These are phyloP conservation scores for Arnoldichthys spilopterus DNA, from an alignment of 2,797 vertebrate species.

Conservation along the genomic window DNA sequence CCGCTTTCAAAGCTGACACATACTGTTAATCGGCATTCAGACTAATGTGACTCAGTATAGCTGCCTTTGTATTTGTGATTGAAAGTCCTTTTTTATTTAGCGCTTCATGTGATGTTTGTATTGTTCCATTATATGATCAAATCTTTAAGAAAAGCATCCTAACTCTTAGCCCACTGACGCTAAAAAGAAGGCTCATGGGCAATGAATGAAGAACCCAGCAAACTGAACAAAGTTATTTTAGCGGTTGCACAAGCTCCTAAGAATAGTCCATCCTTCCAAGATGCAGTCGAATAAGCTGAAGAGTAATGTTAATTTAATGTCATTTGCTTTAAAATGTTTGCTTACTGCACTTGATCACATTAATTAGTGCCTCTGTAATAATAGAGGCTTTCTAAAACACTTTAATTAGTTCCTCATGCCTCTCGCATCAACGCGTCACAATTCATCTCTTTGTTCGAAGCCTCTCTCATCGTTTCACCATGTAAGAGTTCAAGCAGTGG, in stretches of 20 bases:
- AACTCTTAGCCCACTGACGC: not conserved
- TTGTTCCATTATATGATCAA: not conserved
- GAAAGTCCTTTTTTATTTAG: slow-evolving; percentile 7
- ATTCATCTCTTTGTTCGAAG: slow-evolving; percentile 36
- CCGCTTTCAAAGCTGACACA: slow-evolving; percentile 6
- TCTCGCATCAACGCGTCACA: slow-evolving; percentile 41
- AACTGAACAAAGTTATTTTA: not conserved
- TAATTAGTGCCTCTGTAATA: slow-evolving; percentile 41
- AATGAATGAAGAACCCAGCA: not conserved
- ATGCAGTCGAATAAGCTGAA: slow-evolving; percentile 12
- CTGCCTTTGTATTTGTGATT: slow-evolving; percentile 8
- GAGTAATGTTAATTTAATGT: slow-evolving; percentile 42
- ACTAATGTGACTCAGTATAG: slow-evolving; percentile 8
- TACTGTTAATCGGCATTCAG: slow-evolving; percentile 11
- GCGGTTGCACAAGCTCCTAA: not conserved
- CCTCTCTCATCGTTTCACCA: slow-evolving; percentile 7
- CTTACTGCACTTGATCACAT: slow-evolving; percentile 39
- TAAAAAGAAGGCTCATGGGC: not conserved
- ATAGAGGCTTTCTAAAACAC: slow-evolving; percentile 40
- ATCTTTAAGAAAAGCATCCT: not conserved
- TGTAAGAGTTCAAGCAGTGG: not conserved
- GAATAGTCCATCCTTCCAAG: not conserved
- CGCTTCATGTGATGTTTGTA: not conserved
- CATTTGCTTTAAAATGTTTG: slow-evolving; percentile 39
- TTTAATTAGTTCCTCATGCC: slow-evolving; percentile 44